Evolutionary conservation across 2,113 vertebrate genomes (phyloP).

Genomic region (Oncorhynchus tshawytscha): DNA sequence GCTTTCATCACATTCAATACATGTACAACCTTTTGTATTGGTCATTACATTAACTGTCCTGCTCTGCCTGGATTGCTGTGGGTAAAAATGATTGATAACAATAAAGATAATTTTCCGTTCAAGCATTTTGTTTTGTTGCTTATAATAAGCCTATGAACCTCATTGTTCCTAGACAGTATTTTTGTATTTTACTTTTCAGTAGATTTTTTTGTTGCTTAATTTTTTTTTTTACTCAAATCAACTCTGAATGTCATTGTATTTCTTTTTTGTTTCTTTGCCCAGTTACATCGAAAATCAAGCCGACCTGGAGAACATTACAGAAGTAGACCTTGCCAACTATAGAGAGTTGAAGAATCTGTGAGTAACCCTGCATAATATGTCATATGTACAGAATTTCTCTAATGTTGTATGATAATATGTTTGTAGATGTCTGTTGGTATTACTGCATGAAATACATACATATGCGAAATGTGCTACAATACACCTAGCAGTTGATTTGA

Average conservation of each 20-base stretch:
- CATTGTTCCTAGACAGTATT: not conserved
- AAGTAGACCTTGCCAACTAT: conserved; percentile 76
- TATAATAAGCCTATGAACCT: not conserved
- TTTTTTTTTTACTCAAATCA: not conserved
- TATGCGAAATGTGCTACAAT: not conserved
- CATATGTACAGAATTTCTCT: not conserved
- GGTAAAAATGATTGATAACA: no score
- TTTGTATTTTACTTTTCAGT: no score
- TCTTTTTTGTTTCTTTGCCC: conserved; percentile 28
- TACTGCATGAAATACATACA: not conserved
- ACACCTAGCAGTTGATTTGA: not conserved
- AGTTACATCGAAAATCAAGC: conserved; percentile 86
- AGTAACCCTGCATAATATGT: conserved; percentile 56
- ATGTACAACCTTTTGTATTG: no score
- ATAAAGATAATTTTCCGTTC: not conserved
- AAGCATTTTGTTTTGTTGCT: not conserved
- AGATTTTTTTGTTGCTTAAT: no score
- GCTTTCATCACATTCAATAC: no score
- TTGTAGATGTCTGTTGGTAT: not conserved
- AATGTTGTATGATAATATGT: not conserved
- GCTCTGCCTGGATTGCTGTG: no score
- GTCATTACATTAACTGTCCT: no score
- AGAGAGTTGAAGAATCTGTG: conserved; percentile 85
- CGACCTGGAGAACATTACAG: conserved; percentile 74
- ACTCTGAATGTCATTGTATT: conserved; percentile 7